Base-by-base conservation (phyloP, 2,888 invertebrate species). In the Taphrorychus bicolor region DNA sequence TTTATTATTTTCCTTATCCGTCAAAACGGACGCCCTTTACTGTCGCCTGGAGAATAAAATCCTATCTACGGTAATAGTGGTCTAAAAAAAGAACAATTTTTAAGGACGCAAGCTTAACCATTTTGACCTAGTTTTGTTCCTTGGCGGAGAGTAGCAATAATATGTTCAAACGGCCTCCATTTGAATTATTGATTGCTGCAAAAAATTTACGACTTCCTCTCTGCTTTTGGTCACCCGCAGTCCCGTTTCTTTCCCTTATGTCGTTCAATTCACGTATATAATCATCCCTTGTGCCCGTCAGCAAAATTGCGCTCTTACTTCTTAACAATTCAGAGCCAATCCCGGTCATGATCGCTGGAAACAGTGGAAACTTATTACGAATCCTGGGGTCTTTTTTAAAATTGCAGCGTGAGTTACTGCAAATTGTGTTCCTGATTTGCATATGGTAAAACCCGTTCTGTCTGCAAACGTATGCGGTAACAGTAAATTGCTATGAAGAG, bases 251-350 rank as follows among this genome's bases (percentile, higher is more conserved):
- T 48, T 18, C 16, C 17, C 48, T 5, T 18, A 23, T 24, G 17
- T 48, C 11, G 11, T 59, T 32, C 59, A 59, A 59, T 59, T 59
- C n/a, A 51, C 51, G 51, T 21, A 59, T 59, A 24, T 59, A 59
- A 59, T 49, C 51, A 40, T 51, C 59, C 17, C 32, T 18, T 17
- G 59, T 24, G 32, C 49, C 14, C 32, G 24, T 19, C 52, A 52
- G 59, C 59, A 51, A n/a, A 22, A 51, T n/a, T 51, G 51, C 18
- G 22, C 51, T 51, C 18, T 51, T 9, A 21, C 45, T 45, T 32
- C 45, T 45, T 18, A 2, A 19, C 51, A 51, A 19, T 51, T 51
- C 21, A 21, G 21, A 51, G 11, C 22, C 11, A 21, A 51, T 51
- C 16, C 48, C 32, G 7, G 32, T 11, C 32, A 32, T 32, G 32